A percentile compares a stretch with the other conserved stretches of the same genome.
phyloP scores from a whole-genome alignment of 2,113 vertebrate genomes.

The Pygoscelis antarcticus region DNA sequence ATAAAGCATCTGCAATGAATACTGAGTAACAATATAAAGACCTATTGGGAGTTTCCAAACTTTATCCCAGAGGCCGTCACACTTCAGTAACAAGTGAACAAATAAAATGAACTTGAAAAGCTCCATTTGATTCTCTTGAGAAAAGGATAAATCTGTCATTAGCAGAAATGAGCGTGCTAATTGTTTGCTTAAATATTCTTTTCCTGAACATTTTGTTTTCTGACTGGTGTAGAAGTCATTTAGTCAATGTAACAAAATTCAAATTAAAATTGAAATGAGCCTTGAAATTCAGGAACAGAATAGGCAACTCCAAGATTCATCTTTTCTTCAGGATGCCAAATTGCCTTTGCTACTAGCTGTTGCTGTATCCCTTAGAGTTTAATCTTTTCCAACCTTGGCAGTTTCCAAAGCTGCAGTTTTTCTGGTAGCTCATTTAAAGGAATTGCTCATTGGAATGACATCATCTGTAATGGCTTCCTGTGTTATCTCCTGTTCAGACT shows the following conservation, averaged over 20 bases:
- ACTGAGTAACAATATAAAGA: not conserved
- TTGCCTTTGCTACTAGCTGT: not conserved
- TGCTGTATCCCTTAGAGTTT: constrained; percentile 7
- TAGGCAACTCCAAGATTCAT: not conserved
- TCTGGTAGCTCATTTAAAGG: not conserved
- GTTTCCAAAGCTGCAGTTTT: constrained; percentile 20
- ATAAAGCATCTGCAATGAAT: not conserved
- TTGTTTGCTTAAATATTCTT: constrained; percentile 61
- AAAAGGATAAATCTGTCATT: constrained; percentile 28
- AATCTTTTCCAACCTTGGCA: not conserved
- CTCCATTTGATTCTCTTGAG: constrained; percentile 7
- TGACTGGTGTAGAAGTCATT: not conserved
- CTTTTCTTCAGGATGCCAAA: constrained; percentile 19
- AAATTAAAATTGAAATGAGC: constrained; percentile 52
- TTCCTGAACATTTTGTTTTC: constrained; percentile 46
- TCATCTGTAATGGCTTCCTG: not conserved
- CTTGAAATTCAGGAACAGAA: constrained; percentile 25
- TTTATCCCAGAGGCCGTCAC: not conserved
- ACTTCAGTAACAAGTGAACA: not conserved
- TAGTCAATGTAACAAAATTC: constrained; percentile 17
- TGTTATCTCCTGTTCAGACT: not conserved
- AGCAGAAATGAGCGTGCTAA: not conserved
- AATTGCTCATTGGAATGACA: not conserved
- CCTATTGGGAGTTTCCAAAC: not conserved
- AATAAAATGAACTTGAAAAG: constrained; percentile 46